Base-by-base conservation (phyloP, 2,113 vertebrate genomes). In the Mugil cephalus region DNA sequence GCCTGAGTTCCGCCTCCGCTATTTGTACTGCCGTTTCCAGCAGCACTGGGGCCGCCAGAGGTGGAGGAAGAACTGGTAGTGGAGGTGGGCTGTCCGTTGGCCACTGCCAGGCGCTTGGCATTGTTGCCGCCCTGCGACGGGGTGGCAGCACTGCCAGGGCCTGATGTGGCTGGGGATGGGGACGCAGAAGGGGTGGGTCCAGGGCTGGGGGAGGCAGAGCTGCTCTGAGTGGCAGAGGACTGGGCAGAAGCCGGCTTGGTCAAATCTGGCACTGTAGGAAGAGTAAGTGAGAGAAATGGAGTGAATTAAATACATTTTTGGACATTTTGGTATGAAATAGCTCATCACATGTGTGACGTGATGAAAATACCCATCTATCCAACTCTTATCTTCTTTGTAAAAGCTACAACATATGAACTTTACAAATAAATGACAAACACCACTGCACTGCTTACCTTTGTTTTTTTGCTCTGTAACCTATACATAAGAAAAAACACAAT, bases 51-150 rank as follows among this genome's bases (percentile, higher is more conserved):
- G 79, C 83, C 48, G 55, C 88, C 88, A 80, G 79, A 21, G 74
- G 80, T 69, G 74, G 89, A 88, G 89, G 88, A 88, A 91, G 88
- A 91, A 88, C 85, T 79, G 75, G 86, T 75, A 72, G 59, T 85
- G 94, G 97, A 88, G 88, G 91, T 95, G 95, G 97, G 96, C 94
- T 98, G 98, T 97, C 98, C 98, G 95, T 98, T 99, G 95, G 97
- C 96, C 97, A 97, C 96, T 94, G 95, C 96, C 95, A 96, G 95
- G 96, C 97, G 98, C 96, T 98, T 99, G 96, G 97, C 98, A 99
- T 99, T 99, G 96, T 98, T 99, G 95, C 97, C 97, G 95, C 97
- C 97, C 96, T 97, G 98, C 92, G 96, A 95, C 92, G 96, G 96
- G 90, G 85, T 60, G 96, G 97, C 96, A 95, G 96, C 95, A 95